Conservation (phyloP, 1,140 invertebrate species). For the Drosophila pectinifera region DNA sequence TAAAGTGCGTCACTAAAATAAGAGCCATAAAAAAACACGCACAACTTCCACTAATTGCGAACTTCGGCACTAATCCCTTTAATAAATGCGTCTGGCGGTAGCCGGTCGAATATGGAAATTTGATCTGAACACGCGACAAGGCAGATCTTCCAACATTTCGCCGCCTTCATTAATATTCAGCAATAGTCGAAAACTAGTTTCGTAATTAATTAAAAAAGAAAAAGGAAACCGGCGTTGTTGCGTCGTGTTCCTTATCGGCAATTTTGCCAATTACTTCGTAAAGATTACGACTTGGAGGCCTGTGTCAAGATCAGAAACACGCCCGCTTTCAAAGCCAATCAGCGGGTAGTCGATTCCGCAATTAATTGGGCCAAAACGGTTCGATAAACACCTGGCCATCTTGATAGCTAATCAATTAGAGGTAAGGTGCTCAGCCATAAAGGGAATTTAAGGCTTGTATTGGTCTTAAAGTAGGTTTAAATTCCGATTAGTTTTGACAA, state of each 20-base stretch:
- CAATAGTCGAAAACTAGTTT: constrained; percentile 42
- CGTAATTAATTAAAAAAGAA: constrained; percentile 34
- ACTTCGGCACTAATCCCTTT: constrained; percentile 4
- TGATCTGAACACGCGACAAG: constrained; percentile 43
- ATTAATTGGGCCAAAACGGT: constrained; percentile 19
- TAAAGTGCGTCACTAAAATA: constrained; percentile 51
- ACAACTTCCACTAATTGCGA: constrained; percentile 48
- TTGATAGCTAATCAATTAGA: constrained; percentile 21
- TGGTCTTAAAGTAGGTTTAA: not conserved
- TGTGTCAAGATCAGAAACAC: constrained; percentile 65
- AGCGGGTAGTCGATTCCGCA: not conserved
- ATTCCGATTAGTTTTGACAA: not conserved
- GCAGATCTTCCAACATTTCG: constrained; percentile 23
- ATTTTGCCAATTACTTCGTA: constrained; percentile 43
- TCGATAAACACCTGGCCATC: constrained; percentile 34
- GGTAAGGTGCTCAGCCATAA: not conserved
- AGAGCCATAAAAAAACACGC: not conserved
- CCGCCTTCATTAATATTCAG: constrained; percentile 48
- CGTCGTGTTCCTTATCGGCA: constrained; percentile 32
- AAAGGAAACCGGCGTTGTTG: constrained; percentile 2
- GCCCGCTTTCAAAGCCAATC: constrained; percentile 54
- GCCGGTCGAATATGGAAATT: constrained; percentile 38
- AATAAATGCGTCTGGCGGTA: constrained; percentile 25
- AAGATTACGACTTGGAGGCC: constrained; percentile 37
- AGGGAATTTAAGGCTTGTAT: not conserved